Conservation (phyloP, 2,888 invertebrate species). For the Cheilosia urbana region DNA sequence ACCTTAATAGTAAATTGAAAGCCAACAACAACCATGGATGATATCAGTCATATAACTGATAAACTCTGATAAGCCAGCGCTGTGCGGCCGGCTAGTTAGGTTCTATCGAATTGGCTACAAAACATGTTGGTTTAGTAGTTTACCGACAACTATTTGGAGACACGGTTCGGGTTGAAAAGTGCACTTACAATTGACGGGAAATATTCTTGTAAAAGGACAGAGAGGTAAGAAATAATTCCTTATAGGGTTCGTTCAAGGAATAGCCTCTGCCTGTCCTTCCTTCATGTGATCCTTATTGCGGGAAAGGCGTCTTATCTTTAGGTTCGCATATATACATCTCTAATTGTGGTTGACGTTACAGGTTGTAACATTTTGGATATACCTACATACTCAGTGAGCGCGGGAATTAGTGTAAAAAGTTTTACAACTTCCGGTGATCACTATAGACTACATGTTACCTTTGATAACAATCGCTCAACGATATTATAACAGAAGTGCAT, state of each 20-base stretch:
- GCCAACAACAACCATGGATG: conserved; percentile 1
- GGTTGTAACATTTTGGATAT: background rate
- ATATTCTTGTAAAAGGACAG: background rate
- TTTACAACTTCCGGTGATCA: conserved; percentile 3
- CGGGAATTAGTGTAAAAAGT: background rate
- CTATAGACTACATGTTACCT: background rate
- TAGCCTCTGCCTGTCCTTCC: no score
- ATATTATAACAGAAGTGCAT: background rate
- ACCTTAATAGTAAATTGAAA: background rate
- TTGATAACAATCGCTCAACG: background rate
- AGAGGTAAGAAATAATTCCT: background rate
- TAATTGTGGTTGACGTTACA: no score
- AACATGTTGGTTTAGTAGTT: conserved; percentile 17
- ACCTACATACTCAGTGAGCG: background rate
- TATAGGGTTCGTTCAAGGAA: no score
- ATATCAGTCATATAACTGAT: conserved; percentile 11
- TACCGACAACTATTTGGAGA: background rate
- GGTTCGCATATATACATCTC: no score
- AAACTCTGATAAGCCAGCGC: conserved; percentile 5
- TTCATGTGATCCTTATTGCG: no score
- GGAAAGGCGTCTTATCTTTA: background rate
- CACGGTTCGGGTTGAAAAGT: conserved; percentile 3
- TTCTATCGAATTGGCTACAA: background rate
- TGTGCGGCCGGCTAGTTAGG: background rate
- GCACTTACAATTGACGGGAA: background rate